phyloP scores from a whole-genome alignment of 2,888 invertebrate species.

The Amphimallon solstitiale region DNA sequence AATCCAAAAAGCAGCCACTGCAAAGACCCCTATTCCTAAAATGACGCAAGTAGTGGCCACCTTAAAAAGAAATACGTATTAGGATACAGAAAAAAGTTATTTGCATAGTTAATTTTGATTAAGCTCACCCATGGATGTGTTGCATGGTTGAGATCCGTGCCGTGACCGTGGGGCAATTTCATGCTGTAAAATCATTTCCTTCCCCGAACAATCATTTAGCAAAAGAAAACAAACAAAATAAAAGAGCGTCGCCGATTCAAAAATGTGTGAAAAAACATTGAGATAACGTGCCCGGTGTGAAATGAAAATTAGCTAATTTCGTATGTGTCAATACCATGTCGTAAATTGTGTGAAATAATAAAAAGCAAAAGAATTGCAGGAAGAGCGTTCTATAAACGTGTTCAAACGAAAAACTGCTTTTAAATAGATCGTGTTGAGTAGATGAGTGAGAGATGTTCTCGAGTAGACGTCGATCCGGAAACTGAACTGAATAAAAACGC shows the following conservation, averaged over 20 bases:
- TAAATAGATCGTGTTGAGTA: not conserved
- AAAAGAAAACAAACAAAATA: conserved; percentile 6
- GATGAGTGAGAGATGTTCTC: conserved; percentile 6
- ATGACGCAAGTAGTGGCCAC: conserved; percentile 59
- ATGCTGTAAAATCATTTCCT: conserved; percentile 35
- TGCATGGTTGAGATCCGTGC: conserved; percentile 20
- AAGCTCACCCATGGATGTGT: conserved; percentile 52
- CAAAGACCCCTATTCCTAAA: conserved; percentile 62
- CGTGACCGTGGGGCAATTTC: conserved; percentile 35
- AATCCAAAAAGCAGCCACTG: conserved; percentile 64
- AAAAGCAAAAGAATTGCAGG: no score
- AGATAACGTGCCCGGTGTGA: not conserved
- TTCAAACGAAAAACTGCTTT: no score
- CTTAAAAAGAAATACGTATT: conserved; percentile 53
- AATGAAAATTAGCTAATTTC: not conserved
- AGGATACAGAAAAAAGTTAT: not conserved
- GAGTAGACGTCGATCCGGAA: conserved; percentile 37
- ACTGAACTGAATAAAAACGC: conserved; percentile 43
- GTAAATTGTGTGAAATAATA: no score
- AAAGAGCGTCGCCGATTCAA: conserved; percentile 11
- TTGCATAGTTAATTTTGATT: conserved; percentile 18
- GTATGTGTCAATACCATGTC: not conserved
- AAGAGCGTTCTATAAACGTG: no score
- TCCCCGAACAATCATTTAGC: conserved; percentile 16
- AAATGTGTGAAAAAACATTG: not conserved